Evolutionary conservation across 2,888 invertebrate species (phyloP).

Genomic region (Vanessa cardui): DNA sequence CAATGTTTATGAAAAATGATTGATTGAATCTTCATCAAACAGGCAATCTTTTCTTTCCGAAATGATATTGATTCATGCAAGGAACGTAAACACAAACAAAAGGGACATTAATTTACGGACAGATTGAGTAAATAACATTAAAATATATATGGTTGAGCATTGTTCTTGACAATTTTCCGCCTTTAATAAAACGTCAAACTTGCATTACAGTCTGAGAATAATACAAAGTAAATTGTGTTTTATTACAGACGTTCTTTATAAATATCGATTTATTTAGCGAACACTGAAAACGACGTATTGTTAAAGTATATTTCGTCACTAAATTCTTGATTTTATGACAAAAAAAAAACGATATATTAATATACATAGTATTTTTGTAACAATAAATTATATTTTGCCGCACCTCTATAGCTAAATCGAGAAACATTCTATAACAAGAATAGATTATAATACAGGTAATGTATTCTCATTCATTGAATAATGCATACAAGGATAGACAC

Average conservation of each 20-base stretch:
- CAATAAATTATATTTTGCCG: neutral
- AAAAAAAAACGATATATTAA: neutral
- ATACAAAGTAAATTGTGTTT: neutral
- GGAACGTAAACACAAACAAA: conserved; percentile 5
- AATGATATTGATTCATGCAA: neutral
- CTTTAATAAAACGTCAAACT: conserved; percentile 26
- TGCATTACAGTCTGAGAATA: conserved; percentile 20
- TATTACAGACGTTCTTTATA: neutral
- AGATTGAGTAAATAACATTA: neutral
- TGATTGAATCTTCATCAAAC: neutral
- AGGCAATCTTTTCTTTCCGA: neutral
- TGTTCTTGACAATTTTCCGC: conserved; percentile 23
- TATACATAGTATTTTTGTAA: neutral
- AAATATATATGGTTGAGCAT: conserved; percentile 5
- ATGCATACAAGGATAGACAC: neutral
- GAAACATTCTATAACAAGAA: neutral
- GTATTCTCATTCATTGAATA: conserved; percentile 1
- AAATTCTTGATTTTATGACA: too few species aligned
- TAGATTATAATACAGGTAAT: neutral
- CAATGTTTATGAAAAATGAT: neutral
- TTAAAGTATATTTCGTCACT: too few species aligned
- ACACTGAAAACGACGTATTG: too few species aligned
- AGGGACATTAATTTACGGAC: neutral
- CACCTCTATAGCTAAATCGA: neutral
- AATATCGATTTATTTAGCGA: too few species aligned